Conservation (phyloP, 1,140 invertebrate genomes). For the Pachyrhynchus sulphureomaculatus region DNA sequence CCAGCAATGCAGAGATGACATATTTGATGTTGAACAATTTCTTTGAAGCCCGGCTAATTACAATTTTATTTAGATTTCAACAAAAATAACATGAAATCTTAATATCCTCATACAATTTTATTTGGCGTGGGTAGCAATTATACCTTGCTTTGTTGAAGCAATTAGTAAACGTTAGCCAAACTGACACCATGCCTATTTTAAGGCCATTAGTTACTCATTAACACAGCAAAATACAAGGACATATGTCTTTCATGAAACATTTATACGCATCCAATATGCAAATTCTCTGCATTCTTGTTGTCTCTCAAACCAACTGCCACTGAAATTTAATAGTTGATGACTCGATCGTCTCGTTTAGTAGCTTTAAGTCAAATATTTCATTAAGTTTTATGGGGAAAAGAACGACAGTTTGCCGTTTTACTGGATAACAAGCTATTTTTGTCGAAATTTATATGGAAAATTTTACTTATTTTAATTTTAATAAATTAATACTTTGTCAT, state of each 20-base stretch:
- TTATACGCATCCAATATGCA: slow-evolving; percentile 19
- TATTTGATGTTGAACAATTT: too few relatives aligned
- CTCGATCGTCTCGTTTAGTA: slow-evolving; percentile 10
- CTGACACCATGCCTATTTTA: slow-evolving; percentile 12
- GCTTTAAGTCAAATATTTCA: slow-evolving; percentile 11
- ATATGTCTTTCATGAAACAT: slow-evolving; percentile 23
- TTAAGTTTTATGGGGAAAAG: not conserved
- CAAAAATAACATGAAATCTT: too few relatives aligned
- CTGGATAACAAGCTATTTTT: slow-evolving; percentile 5
- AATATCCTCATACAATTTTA: too few relatives aligned
- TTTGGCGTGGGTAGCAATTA: too few relatives aligned
- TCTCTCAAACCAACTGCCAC: slow-evolving; percentile 14
- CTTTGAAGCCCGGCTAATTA: too few relatives aligned
- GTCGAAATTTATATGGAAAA: not conserved
- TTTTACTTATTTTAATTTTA: too few relatives aligned
- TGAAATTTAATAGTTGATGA: slow-evolving; percentile 21
- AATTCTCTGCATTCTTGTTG: slow-evolving; percentile 13
- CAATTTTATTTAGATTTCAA: too few relatives aligned
- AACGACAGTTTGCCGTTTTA: slow-evolving; percentile 5
- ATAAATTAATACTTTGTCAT: too few relatives aligned
- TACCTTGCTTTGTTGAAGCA: too few relatives aligned
- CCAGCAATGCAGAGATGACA: too few relatives aligned
- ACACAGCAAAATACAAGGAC: slow-evolving; percentile 12
- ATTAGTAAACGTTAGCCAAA: slow-evolving; percentile 5
- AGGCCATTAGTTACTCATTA: slow-evolving; percentile 19